These are phyloP conservation scores for Anas acuta DNA, from an alignment of 2,797 vertebrate species.

Conservation along the genomic window DNA sequence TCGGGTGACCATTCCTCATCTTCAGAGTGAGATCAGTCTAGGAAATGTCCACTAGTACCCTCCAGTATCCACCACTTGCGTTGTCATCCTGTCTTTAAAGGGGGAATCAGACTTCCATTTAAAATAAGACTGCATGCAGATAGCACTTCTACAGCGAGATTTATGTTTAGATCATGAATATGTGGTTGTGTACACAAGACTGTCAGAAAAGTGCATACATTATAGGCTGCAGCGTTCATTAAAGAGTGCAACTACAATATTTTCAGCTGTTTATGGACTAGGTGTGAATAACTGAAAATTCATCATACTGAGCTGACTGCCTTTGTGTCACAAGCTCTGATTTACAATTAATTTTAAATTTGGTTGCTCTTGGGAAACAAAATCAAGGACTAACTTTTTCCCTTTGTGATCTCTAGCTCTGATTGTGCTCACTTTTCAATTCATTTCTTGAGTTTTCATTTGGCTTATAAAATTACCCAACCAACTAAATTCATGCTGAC, in stretches of 20 bases:
- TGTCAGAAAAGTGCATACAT: neutral
- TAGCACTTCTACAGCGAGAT: accelerated
- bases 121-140: neutral
- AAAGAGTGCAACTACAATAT: neutral
- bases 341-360: neutral
- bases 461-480: neutral
- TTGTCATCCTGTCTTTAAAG: neutral
- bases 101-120: neutral
- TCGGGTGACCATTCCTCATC: neutral
- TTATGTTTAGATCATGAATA: neutral
- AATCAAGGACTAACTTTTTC: neutral
- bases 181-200: neutral
- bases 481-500: neutral
- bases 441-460: neutral
- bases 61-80: neutral
- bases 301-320: neutral
- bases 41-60: neutral
- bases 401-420: neutral
- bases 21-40: neutral
- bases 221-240: neutral
- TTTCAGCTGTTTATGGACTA: neutral
- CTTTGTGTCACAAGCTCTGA: neutral
- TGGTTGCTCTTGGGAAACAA: neutral
- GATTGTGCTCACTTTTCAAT: neutral
- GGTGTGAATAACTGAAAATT: neutral